Conservation (phyloP, 2,888 invertebrate genomes). For the Campaea margaritaria region DNA sequence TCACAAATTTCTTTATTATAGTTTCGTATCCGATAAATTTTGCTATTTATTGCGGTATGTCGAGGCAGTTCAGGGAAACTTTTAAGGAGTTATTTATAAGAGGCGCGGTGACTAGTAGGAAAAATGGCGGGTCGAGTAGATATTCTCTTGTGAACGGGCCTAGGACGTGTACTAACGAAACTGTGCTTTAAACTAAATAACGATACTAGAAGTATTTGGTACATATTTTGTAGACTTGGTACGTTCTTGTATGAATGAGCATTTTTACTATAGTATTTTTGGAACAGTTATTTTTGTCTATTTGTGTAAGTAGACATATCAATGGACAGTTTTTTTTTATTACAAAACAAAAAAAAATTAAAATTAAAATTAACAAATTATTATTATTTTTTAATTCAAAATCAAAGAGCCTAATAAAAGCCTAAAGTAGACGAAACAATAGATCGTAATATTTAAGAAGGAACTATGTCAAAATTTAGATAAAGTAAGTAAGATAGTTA, state of each 20-base stretch:
- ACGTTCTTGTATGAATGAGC: conserved; percentile 22
- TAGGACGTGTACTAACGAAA: conserved; percentile 93
- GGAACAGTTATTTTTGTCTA: conserved; percentile 47
- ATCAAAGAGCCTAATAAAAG: conserved; percentile 22
- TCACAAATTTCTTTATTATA: conserved; percentile 96
- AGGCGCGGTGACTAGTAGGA: conserved; percentile 85
- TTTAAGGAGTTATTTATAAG: conserved; percentile 93
- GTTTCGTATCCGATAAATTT: conserved; percentile 97
- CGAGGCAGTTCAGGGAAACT: conserved; percentile 96
- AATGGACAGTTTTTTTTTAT: conserved; percentile 25
- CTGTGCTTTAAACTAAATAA: conserved; percentile 86
- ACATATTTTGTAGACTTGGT: conserved; percentile 32
- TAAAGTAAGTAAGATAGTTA: conserved; percentile 21
- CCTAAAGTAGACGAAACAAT: conserved; percentile 14
- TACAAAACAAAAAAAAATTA: too few species aligned
- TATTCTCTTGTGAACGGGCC: conserved; percentile 94
- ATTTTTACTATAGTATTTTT: conserved; percentile 25
- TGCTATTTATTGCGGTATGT: conserved; percentile 98
- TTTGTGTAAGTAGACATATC: conserved; percentile 55
- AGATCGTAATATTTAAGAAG: conserved; percentile 18
- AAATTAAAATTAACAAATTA: too few species aligned
- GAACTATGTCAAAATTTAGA: conserved; percentile 15
- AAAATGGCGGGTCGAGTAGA: conserved; percentile 89
- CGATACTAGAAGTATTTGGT: conserved; percentile 44
- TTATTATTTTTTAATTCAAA: conserved; percentile 1